Evolutionary conservation across 2,888 invertebrate species (phyloP).

Genomic region (Autographa gamma): DNA sequence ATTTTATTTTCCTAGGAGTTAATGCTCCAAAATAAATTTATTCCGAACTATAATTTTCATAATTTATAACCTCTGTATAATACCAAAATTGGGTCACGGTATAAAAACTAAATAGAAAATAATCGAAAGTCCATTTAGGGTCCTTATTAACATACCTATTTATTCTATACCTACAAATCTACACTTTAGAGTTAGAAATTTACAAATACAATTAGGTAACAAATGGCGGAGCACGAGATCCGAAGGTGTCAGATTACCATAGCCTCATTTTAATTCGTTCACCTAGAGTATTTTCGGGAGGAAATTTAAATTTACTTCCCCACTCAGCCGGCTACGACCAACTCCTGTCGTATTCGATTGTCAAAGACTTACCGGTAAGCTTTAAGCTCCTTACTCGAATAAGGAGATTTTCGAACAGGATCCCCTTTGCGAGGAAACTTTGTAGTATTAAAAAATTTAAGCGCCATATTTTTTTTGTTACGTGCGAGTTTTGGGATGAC

Average conservation of each 20-base stretch:
- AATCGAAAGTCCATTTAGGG: too few species aligned
- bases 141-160: background rate
- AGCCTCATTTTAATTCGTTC: conserved; percentile 53
- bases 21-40: too few species aligned
- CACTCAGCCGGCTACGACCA: conserved; percentile 58
- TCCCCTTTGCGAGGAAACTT: conserved; percentile 75
- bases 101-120: background rate
- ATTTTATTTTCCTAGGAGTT: too few species aligned
- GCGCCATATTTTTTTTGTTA: conserved; percentile 62
- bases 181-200: conserved; percentile 30
- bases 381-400: conserved; percentile 83
- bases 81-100: too few species aligned
- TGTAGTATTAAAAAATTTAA: conserved; percentile 79
- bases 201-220: conserved; percentile 49
- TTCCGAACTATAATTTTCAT: too few species aligned
- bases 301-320: conserved; percentile 64
- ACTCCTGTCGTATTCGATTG: conserved; percentile 82
- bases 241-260: conserved; percentile 57
- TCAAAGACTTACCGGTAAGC: conserved; percentile 81
- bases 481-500: conserved; percentile 49
- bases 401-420: conserved; percentile 81
- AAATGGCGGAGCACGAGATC: conserved; percentile 44
- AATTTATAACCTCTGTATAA: too few species aligned
- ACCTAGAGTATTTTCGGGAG: conserved; percentile 47
- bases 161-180: background rate